Percentiles rank a stretch among this genome's conserved stretches.
Conservation (phyloP, 2,888 invertebrate species). For the Ariolimax columbianus region DNA sequence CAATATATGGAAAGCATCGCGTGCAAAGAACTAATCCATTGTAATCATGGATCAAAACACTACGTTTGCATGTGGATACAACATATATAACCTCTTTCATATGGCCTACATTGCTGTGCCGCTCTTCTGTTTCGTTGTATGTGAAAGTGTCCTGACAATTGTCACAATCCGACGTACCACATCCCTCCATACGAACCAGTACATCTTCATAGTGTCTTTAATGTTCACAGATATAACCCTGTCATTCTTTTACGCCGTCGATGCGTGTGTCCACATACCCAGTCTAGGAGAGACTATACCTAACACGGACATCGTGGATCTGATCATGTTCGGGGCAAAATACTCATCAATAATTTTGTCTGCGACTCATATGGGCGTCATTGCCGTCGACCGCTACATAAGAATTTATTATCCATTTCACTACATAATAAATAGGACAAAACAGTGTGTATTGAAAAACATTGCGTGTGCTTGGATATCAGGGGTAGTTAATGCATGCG, state of each 20-base stretch:
- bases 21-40: no score
- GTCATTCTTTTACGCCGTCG: background rate
- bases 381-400: constrained; percentile 24
- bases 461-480: background rate
- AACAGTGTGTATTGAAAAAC: background rate
- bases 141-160: background rate
- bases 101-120: background rate
- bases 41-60: no score
- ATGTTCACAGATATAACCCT: background rate
- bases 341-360: background rate
- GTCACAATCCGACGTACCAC: background rate
- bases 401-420: constrained; percentile 1
- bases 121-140: background rate
- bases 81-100: background rate
- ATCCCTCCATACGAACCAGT: background rate
- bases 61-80: no score
- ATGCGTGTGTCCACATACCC: background rate
- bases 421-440: background rate
- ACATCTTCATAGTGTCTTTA: background rate
- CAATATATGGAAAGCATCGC: no score
- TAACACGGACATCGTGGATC: background rate
- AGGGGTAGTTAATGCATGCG: no score
- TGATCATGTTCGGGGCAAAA: background rate
- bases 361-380: background rate
- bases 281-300: background rate